Evolutionary conservation across 2,888 invertebrate genomes (phyloP).

Genomic region (Volucella bombylans): DNA sequence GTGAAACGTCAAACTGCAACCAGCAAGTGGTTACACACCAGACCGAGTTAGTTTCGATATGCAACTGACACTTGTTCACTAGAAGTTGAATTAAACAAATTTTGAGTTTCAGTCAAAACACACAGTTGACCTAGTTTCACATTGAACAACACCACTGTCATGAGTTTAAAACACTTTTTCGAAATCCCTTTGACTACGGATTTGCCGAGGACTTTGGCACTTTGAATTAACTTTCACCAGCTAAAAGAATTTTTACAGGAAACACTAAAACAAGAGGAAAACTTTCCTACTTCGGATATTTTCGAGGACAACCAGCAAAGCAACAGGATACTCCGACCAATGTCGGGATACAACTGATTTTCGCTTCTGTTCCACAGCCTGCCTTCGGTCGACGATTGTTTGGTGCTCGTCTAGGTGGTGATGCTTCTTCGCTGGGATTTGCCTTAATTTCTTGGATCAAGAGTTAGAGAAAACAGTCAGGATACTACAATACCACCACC

Average conservation of each 20-base stretch:
- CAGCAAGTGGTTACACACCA: too few species aligned
- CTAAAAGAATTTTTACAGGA: not conserved
- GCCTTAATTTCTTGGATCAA: slow-evolving; percentile 46
- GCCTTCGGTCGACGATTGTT: slow-evolving; percentile 4
- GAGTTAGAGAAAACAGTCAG: slow-evolving; percentile 54
- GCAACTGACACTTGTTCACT: not conserved
- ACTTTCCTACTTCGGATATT: too few species aligned
- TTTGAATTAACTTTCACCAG: not conserved
- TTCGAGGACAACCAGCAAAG: not conserved
- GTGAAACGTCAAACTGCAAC: too few species aligned
- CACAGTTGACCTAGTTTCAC: slow-evolving; percentile 6
- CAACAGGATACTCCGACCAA: slow-evolving; percentile 33
- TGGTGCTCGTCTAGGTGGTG: slow-evolving; percentile 7
- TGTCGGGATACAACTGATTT: slow-evolving; percentile 64
- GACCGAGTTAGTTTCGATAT: too few species aligned
- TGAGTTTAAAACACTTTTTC: slow-evolving; percentile 6
- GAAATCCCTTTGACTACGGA: not conserved
- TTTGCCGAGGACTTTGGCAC: not conserved
- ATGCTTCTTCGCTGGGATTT: slow-evolving; percentile 53
- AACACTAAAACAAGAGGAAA: not conserved
- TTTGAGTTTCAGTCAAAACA: not conserved
- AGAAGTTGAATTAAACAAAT: not conserved
- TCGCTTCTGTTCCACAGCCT: slow-evolving; percentile 58
- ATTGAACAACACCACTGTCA: not conserved
- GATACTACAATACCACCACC: slow-evolving; percentile 20